A percentile compares a stretch with the other conserved stretches of the same genome.
Evolutionary conservation across 2,888 invertebrate genomes (phyloP).

Genomic region (Apotomis betuletana): DNA sequence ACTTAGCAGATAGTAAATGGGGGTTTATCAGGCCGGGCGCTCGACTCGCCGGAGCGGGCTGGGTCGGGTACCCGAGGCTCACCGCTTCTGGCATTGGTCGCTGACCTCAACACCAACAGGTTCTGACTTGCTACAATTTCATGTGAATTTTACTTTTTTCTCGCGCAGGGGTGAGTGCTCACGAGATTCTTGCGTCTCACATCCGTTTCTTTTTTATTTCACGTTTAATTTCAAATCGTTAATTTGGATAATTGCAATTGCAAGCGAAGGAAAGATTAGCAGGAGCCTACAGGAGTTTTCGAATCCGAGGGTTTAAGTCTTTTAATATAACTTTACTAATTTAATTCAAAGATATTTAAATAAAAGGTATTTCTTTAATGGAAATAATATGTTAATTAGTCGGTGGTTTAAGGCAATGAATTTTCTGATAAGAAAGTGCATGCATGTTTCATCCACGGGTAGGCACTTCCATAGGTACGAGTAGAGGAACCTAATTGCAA

Average conservation of each 20-base stretch:
- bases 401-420: too few species aligned
- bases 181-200: constrained; percentile 22
- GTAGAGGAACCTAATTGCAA: background rate
- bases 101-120: constrained; percentile 79
- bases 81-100: constrained; percentile 65
- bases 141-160: constrained; percentile 61
- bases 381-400: too few species aligned
- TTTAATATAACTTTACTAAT: too few species aligned
- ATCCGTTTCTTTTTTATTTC: constrained; percentile 16
- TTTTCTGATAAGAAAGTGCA: background rate
- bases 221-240: constrained; percentile 2
- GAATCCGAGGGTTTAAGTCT: too few species aligned
- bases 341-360: too few species aligned
- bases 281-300: too few species aligned
- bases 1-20: constrained; percentile 9
- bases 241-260: background rate
- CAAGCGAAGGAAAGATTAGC: background rate
- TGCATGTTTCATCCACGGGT: background rate
- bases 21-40: constrained; percentile 25
- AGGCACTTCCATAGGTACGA: background rate
- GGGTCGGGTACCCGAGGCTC: constrained; percentile 52
- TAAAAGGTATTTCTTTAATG: too few species aligned
- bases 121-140: constrained; percentile 80
- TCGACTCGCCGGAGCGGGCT: constrained; percentile 49
- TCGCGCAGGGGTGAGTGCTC: constrained; percentile 16